These are phyloP conservation scores for Anisognathus igniventris DNA, from an alignment of 2,797 vertebrate genomes.

Conservation along the genomic window DNA sequence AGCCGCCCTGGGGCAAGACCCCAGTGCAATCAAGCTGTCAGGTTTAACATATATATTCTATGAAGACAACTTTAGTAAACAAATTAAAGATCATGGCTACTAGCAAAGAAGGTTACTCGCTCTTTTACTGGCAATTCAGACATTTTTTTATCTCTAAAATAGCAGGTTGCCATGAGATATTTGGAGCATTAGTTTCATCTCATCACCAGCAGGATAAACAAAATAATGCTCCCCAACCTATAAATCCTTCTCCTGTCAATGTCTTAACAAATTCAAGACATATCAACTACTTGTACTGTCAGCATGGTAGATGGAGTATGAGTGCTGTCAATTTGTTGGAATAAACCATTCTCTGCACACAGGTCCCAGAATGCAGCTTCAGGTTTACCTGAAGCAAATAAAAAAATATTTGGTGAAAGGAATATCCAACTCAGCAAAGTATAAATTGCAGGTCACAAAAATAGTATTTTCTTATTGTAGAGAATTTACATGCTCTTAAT, in stretches of 20 bases:
- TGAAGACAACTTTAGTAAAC: constrained; percentile 18
- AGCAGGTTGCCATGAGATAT: neutral
- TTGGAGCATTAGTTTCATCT: neutral
- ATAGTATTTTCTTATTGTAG: neutral
- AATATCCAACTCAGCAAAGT: neutral
- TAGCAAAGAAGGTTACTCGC: neutral
- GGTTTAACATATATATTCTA: constrained; percentile 1
- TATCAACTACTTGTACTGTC: neutral
- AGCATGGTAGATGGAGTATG: neutral
- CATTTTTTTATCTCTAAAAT: neutral
- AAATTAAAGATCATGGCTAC: constrained; percentile 21
- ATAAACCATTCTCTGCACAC: neutral
- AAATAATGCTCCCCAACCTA: neutral
- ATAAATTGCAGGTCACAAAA: neutral
- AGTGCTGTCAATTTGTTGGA: neutral
- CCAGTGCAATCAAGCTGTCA: constrained; percentile 40
- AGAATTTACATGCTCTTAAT: neutral
- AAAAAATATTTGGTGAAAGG: neutral
- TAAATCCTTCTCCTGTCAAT: neutral
- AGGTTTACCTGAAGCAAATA: neutral
- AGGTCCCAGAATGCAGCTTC: neutral
- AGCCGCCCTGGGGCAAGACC: constrained; percentile 13
- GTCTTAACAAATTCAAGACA: neutral
- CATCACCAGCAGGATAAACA: neutral
- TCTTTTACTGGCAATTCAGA: neutral